phyloP scores from a whole-genome alignment of 2,113 vertebrate species.

The Phalacrocorax carbo region DNA sequence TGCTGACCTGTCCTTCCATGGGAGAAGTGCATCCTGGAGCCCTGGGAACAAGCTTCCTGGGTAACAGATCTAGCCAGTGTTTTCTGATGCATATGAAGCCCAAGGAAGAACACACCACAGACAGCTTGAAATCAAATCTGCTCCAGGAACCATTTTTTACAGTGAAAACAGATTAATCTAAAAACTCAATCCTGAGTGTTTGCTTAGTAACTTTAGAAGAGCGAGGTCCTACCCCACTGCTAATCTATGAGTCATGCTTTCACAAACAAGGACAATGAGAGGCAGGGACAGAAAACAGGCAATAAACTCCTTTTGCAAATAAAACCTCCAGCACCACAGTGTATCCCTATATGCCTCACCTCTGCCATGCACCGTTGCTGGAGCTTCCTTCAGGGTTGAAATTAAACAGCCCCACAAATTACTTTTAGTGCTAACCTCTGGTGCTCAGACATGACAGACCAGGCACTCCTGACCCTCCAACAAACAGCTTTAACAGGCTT shows the following conservation, averaged over 20 bases:
- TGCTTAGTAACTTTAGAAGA: slow-evolving; percentile 38
- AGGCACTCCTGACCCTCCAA: neutral
- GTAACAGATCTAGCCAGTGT: neutral
- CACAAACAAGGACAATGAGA: slow-evolving; percentile 37
- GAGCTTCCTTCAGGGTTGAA: neutral
- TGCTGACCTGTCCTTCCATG: neutral
- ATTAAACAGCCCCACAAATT: neutral
- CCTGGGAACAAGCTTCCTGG: neutral
- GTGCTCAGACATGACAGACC: neutral
- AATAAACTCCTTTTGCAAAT: slow-evolving; percentile 40
- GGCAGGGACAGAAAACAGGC: slow-evolving; percentile 18
- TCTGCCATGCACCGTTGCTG: neutral
- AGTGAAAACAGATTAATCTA: slow-evolving; percentile 24
- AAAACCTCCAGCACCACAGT: neutral
- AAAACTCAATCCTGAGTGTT: neutral
- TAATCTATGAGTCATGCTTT: slow-evolving; percentile 6
- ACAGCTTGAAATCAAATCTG: slow-evolving; percentile 12
- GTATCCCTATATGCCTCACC: neutral
- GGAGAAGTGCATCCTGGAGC: neutral
- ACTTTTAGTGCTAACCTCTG: neutral
- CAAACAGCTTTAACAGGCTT: neutral
- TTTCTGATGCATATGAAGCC: neutral
- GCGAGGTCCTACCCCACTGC: neutral
- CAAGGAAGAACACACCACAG: neutral
- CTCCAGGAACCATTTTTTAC: slow-evolving; percentile 15